Conservation (phyloP, 2,797 vertebrate species). For the Alauda arvensis region DNA sequence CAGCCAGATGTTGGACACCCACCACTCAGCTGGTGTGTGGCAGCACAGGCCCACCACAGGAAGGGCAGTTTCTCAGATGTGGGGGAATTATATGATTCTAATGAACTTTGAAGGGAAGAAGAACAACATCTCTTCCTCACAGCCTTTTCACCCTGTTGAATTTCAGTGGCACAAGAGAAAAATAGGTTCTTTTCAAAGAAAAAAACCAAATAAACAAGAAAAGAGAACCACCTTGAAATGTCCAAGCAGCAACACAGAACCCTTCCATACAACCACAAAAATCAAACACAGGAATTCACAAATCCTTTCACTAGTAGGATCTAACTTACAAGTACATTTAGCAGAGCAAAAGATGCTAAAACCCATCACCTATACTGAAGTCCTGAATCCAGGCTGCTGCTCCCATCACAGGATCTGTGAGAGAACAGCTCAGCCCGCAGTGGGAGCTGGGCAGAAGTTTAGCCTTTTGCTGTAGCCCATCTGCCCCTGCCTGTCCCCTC, state of each 20-base stretch:
- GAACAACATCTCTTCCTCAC: not conserved
- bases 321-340: not conserved
- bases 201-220: not conserved
- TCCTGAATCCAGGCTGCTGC: not conserved
- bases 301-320: not conserved
- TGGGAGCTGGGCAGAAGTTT: not conserved
- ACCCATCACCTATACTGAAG: not conserved
- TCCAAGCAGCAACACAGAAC: not conserved
- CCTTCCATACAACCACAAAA: not conserved
- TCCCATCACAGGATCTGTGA: not conserved
- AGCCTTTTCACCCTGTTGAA: not conserved
- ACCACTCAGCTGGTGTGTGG: accelerated
- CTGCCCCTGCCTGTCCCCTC: not conserved
- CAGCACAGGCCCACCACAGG: not conserved
- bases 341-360: not conserved
- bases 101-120: not conserved
- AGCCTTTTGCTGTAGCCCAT: not conserved
- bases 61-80: not conserved
- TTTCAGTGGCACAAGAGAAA: not conserved
- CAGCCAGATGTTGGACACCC: not conserved
- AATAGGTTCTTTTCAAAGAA: not conserved
- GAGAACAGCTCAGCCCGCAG: not conserved
- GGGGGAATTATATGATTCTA: not conserved
- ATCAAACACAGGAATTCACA: not conserved
- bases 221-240: not conserved